Percentiles rank a stretch among this genome's conserved stretches.
phyloP scores from a whole-genome alignment of 2,888 invertebrate genomes.

The Disparrhopalites patrizii region DNA sequence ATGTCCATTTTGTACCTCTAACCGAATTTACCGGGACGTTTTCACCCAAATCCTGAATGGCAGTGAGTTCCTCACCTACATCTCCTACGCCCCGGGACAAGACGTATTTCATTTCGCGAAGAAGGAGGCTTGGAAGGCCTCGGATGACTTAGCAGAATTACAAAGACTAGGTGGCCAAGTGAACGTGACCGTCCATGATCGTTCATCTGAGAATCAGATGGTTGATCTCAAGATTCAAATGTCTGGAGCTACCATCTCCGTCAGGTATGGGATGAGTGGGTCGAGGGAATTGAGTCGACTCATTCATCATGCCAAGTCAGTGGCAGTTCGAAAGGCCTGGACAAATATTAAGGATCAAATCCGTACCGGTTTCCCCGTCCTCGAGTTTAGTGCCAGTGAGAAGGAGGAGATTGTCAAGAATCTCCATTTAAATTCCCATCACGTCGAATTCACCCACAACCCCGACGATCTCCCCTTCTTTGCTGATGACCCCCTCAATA shows the following conservation, averaged over 20 bases:
- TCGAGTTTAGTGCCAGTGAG: conserved; percentile 82
- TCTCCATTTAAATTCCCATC: conserved; percentile 79
- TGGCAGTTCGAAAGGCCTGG: conserved; percentile 89
- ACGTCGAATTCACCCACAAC: conserved; percentile 87
- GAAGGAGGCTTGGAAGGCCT: conserved; percentile 83
- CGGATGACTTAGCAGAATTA: conserved; percentile 80
- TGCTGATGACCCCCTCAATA: conserved; percentile 93
- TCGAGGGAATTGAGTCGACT: conserved; percentile 84
- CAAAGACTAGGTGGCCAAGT: conserved; percentile 85
- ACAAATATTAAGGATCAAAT: conserved; percentile 82
- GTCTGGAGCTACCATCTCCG: conserved; percentile 80
- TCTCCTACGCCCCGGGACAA: conserved; percentile 81
- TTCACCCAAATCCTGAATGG: conserved; percentile 89
- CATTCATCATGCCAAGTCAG: conserved; percentile 81
- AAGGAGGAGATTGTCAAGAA: conserved; percentile 81
- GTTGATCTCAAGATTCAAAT: conserved; percentile 80
- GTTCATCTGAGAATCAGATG: conserved; percentile 48
- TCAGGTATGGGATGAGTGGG: conserved; percentile 89
- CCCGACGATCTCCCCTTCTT: conserved; percentile 79
- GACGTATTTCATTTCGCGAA: conserved; percentile 92
- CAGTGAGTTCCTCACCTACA: conserved; percentile 78
- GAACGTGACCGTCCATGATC: conserved; percentile 85
- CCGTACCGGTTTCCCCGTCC: conserved; percentile 69
- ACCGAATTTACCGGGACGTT: conserved; percentile 84
- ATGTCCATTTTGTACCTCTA: conserved; percentile 70